Percentiles rank a stretch among this genome's conserved stretches.
These are phyloP conservation scores for Agapornis canus DNA, from an alignment of 2,797 vertebrate species.

Conservation along the genomic window DNA sequence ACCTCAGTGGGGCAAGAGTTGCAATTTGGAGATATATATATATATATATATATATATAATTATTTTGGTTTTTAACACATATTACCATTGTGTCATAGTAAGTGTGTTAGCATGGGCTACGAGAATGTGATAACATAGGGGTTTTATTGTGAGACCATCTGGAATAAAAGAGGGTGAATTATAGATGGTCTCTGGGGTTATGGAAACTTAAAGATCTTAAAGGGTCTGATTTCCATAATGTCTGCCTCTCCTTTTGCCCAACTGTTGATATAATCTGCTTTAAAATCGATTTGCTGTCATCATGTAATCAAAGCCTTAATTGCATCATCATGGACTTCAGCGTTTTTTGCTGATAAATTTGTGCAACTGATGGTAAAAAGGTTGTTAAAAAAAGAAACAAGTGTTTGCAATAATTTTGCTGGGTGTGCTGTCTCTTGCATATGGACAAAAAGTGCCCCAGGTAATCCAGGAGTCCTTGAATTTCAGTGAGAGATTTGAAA, in stretches of 20 bases:
- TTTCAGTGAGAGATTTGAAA: background rate
- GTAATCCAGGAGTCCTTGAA: background rate
- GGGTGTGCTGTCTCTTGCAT: background rate
- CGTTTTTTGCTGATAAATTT: constrained; percentile 46
- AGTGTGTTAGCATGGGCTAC: constrained; percentile 29
- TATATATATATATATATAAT: background rate
- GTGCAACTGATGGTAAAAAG: constrained; percentile 4
- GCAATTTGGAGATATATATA: background rate
- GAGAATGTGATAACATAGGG: constrained; percentile 34
- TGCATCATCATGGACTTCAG: constrained; percentile 69
- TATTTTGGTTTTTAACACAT: background rate
- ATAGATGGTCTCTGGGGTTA: constrained; percentile 63
- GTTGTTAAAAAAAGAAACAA: constrained; percentile 3
- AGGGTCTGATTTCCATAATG: constrained; percentile 69
- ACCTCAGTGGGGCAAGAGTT: background rate
- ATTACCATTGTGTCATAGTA: background rate
- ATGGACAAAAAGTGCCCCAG: background rate
- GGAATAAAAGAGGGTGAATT: constrained; percentile 63
- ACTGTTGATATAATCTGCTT: constrained; percentile 71
- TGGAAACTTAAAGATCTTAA: constrained; percentile 63
- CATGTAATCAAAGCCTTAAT: constrained; percentile 66
- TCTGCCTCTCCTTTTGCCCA: constrained; percentile 59
- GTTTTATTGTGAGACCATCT: constrained; percentile 47
- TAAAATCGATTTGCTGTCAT: constrained; percentile 71
- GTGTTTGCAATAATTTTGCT: background rate